Evolutionary conservation across 2,113 vertebrate species (phyloP), one percentile per base, ranked within the genome.

Genomic region (Nibea albiflora): DNA sequence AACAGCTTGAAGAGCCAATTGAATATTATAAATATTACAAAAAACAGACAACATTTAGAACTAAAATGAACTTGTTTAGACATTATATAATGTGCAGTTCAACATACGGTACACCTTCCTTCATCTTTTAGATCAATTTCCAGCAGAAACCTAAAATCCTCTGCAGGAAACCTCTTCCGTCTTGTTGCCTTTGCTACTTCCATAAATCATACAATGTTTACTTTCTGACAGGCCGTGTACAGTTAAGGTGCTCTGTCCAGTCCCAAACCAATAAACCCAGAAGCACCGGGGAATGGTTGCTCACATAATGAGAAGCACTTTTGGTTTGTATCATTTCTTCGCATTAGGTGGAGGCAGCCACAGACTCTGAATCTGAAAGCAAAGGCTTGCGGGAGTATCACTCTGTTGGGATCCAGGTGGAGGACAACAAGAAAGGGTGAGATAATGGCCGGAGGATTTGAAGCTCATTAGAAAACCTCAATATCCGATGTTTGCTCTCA

Each of bases 301-400:
- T 80, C 74, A 71, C 72, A 73, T 92, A 91, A 93, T 92, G 77
- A 92, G 83, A 83, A 72, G 60, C 67, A 65, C 65, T 88, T 69
- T 90, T 84, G 74, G 58, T 73, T 88, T 86, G 73, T 90, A n/a
- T 86, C 61, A 57, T 86, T 88, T 80, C 69, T 91, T 94, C 94
- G 61, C 76, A 91, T 88, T 92, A 99, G 98, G 98, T 99, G 95
- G 98, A 99, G 93, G 96, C 98, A 15, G 97, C 97, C 67, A 97
- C 98, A 0, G 98, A 99, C 89, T 99, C 98, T 0, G 98, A 99
- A 89, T 97, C 97, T 0, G 98, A 99, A 92, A 97, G 97, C 94
- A 96, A 96, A 93, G 96, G 97, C 88, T 96, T 95, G 0, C 94
- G 97, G 88, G 97, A 99, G 85, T 99, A 98, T 91, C 98, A 99